phyloP scores from a whole-genome alignment of 2,113 vertebrate genomes.

The Lepus europaeus region DNA sequence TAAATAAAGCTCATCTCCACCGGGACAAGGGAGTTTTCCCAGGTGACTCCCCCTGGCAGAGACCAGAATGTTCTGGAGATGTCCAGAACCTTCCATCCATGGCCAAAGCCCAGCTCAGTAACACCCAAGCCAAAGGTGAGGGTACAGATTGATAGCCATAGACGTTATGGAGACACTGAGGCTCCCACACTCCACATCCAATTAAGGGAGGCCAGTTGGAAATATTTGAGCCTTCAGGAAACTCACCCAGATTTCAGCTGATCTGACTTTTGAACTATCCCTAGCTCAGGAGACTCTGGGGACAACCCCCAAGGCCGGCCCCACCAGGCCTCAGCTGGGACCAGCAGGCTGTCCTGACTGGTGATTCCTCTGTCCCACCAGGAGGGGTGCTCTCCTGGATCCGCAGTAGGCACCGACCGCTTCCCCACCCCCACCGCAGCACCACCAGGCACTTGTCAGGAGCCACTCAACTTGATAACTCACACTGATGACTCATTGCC shows the following conservation, averaged over 20 bases:
- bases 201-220: background rate
- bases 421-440: conserved; percentile 1
- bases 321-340: too few species aligned
- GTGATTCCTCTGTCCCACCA: background rate
- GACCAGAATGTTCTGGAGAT: background rate
- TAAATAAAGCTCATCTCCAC: background rate
- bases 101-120: background rate
- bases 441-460: conserved; percentile 76
- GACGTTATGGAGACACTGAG: background rate
- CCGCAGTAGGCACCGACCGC: background rate
- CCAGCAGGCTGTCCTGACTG: conserved; percentile 26
- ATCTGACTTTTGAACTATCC: background rate
- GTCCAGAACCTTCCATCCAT: background rate
- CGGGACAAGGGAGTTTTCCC: background rate
- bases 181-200: background rate
- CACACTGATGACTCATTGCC: conserved; percentile 82
- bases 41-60: fast-evolving
- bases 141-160: background rate
- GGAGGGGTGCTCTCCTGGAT: background rate
- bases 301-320: too few species aligned
- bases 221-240: background rate
- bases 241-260: background rate
- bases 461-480: conserved; percentile 82
- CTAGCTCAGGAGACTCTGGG: background rate
- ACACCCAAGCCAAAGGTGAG: background rate